These are phyloP conservation scores for Pseudois nayaur DNA, from an alignment of 2,113 vertebrate species.

Conservation along the genomic window DNA sequence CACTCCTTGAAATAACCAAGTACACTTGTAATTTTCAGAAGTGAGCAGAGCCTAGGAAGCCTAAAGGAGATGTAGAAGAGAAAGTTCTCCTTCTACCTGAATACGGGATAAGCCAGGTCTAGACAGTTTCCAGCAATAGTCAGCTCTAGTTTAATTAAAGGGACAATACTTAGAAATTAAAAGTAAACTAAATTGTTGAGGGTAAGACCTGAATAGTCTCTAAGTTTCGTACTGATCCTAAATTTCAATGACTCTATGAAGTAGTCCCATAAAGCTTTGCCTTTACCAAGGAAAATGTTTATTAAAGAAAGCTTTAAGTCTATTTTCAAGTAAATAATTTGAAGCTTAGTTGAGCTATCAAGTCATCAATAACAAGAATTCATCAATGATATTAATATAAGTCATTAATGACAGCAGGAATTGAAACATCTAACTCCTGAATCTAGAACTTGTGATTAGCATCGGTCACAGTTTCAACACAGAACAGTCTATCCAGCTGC, in stretches of 20 bases:
- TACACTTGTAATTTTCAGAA: neutral
- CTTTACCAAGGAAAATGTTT: slow-evolving; percentile 17
- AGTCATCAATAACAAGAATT: neutral
- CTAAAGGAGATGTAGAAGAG: neutral
- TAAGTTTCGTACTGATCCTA: neutral
- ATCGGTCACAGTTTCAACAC: neutral
- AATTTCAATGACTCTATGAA: neutral
- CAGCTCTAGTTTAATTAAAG: neutral
- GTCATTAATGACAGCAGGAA: neutral
- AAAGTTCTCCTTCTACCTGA: neutral
- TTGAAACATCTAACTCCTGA: neutral
- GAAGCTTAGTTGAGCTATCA: neutral
- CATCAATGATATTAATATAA: neutral
- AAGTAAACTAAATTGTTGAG: neutral
- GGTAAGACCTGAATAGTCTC: neutral
- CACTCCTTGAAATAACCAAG: neutral
- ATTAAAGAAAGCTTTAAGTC: neutral
- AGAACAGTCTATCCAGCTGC: neutral
- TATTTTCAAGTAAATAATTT: neutral
- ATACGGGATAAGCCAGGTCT: neutral
- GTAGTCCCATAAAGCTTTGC: neutral
- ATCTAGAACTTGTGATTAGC: neutral
- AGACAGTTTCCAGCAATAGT: neutral
- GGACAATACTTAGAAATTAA: neutral
- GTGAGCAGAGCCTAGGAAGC: neutral